Base-by-base conservation (phyloP, 2,888 invertebrate genomes). In the Tenthredo mesomela region DNA sequence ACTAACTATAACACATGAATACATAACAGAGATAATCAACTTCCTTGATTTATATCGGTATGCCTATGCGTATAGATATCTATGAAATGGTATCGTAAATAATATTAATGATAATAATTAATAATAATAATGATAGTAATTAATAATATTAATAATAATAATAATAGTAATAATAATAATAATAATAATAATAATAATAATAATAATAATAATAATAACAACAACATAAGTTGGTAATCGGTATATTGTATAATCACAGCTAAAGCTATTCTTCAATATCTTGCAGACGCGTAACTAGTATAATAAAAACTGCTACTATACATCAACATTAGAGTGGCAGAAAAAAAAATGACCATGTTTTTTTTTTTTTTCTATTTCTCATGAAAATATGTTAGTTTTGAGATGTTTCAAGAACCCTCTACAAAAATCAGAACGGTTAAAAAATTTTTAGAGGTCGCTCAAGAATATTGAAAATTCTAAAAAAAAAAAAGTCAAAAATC, bases 181-280 rank as follows among this genome's bases (percentile, higher is more conserved):
- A 29, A 29, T 71, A 54, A 50, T 77, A n/a, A 15, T 78, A 58
- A 40, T 54, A 73, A 83, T 47, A 65, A 83, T 47, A 58, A 21
- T 58, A 43, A 84, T 82, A 82, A 50, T 33, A 77, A 61, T 65
- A 84, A 33, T 40, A 61, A 15, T 33, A 77, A 78, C 18, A 43
- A 84, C n/a, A 43, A 75, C 61, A 47, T 77, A 37, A 43, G 58
- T 43, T 18, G 50, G 54, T 50, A 40, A 73, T 73, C 43, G 71
- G n/a, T 67, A 67, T 82, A 82, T 43, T 15, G 15, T 73, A n/a
- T 73, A 73, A 77, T 77, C 77, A 77, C 77, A 54, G 67, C 65
- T 58, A 71, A 21, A 18, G 71, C 29, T 71, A 71, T 67, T 33
- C 29, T 67, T 67, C 67, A 33, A 67, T 15, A 67, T 67, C 33